Base-by-base conservation (phyloP, 1,140 invertebrate species). In the Atta colombica region DNA sequence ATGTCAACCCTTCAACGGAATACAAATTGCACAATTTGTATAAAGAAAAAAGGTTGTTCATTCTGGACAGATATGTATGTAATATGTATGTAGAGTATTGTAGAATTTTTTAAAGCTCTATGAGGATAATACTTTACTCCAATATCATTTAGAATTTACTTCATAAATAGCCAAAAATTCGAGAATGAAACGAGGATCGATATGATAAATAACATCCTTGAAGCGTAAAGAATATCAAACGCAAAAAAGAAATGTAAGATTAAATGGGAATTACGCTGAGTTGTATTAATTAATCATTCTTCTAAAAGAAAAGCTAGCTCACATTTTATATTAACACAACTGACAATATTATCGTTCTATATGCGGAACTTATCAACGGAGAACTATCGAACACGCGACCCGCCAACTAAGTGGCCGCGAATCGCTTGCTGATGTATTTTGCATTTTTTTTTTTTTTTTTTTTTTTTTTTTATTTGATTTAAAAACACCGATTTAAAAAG, bases 21-120 rank as follows among this genome's bases (percentile, higher is more conserved):
- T 92, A 90, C 80, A 92, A 90, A 92, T 92, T 89, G 85, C 89
- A 63, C 78, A 86, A 87, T 92, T 91, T 90, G 77, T 90, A 87
- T 90, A 86, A 91, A 91, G 77, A 88, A 86, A 55, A 75, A 88
- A 77, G 72, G 66, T 74, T 82, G 71, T 39, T 31, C 21, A 53
- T n/a, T 63, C 31, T 16, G 10, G 10, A 66, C 6, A 49, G 31
- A 12, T 12, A 35, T 68, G 25, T 45, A 14, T 51, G 49, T 51
- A 39, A 1, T 39, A 45, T 10, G 39, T 45, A 45, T 45, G 39
- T 10, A 45, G 12, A 21, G 53, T 6, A 35, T 35, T 39, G 35
- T 39, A n/a, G 18, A 18, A 7, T 6, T 49, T n/a, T 31, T 16
- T n/a, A 14, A 35, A 39, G 14, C 8, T 45, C 39, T 65, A 39